Evolutionary conservation across 2,797 vertebrate species (phyloP), one percentile per base, ranked within the genome.

Genomic region (Pelobates cultripes): DNA sequence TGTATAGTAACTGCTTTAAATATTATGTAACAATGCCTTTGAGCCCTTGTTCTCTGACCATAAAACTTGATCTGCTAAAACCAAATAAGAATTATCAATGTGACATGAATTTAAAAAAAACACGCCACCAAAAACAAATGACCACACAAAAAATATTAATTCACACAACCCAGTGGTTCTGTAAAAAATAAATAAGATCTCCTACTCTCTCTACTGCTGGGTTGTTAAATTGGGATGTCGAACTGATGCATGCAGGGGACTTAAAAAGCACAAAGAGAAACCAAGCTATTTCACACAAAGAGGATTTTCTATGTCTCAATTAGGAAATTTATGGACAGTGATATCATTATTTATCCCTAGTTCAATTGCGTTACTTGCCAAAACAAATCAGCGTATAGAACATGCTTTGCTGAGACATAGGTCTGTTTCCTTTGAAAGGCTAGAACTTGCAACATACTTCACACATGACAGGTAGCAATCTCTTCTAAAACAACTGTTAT

Each of bases 261-360:
- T 64, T 40, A 40, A 28, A 17, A 64, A 64, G n/a, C 15, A 17
- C 1, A 7, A 14, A 5, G 17, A 5, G 28, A 64, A 17, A n/a
- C 28, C n/a, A 64, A 3, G 14, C 3, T 17, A 43, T 70, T 15
- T 14, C 40, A 4, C 28, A 9, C 42, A 4, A 6, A 45, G 3
- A 14, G 67, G 67, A 28, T 15, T 70, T 70, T 70, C 55, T 57
- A 1, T 57, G 10, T 57, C 55, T 12, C 10, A 13, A 42, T 70
- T 14, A 70, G 67, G 9, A 43, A 3, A 70, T 70, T 43, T 70
- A 44, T 7, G 8, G 40, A 42, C 68, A 14, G 6, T 70, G 17
- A 41, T 72, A 72, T 73, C 2, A 41, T 73, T 41, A 73, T 73
- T 73, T 28, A 73, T 60, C 60, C 9, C 72, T 42, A 41, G 12